Conservation (phyloP, 2,888 invertebrate genomes). For the Colletes collaris region DNA sequence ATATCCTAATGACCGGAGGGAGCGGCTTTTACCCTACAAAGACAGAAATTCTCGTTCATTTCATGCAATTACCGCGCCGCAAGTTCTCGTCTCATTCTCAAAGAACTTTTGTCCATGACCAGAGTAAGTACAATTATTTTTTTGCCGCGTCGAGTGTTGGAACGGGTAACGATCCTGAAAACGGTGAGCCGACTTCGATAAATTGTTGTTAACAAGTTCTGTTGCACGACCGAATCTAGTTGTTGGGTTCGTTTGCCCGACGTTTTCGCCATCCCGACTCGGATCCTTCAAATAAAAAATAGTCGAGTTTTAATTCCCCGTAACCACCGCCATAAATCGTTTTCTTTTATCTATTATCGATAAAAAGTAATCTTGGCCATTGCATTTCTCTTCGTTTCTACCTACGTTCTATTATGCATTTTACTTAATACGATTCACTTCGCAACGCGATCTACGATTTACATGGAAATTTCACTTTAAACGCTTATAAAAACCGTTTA, state of each 20-base stretch:
- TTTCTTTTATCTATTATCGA: neutral
- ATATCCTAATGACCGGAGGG: slow-evolving; percentile 20
- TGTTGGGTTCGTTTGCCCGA: slow-evolving; percentile 26
- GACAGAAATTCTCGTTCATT: neutral
- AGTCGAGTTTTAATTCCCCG: slow-evolving; percentile 16
- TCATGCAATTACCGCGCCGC: slow-evolving; percentile 6
- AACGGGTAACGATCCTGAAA: neutral
- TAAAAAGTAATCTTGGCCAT: neutral
- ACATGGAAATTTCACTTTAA: no score
- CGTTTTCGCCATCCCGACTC: slow-evolving; percentile 5
- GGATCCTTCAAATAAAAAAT: slow-evolving; percentile 14
- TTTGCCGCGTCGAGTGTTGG: neutral
- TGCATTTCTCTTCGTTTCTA: neutral
- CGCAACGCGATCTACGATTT: no score
- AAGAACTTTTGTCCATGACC: neutral
- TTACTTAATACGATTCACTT: no score
- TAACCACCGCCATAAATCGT: neutral
- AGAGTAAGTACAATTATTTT: neutral
- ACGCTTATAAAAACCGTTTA: no score
- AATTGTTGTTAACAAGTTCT: slow-evolving; percentile 7
- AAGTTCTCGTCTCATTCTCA: neutral
- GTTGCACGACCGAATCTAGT: neutral
- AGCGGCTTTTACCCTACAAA: slow-evolving; percentile 2
- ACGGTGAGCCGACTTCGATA: neutral
- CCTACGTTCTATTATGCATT: neutral